These are phyloP conservation scores for Heterohyrax brucei DNA, from an alignment of 2,797 vertebrate species.

Conservation along the genomic window DNA sequence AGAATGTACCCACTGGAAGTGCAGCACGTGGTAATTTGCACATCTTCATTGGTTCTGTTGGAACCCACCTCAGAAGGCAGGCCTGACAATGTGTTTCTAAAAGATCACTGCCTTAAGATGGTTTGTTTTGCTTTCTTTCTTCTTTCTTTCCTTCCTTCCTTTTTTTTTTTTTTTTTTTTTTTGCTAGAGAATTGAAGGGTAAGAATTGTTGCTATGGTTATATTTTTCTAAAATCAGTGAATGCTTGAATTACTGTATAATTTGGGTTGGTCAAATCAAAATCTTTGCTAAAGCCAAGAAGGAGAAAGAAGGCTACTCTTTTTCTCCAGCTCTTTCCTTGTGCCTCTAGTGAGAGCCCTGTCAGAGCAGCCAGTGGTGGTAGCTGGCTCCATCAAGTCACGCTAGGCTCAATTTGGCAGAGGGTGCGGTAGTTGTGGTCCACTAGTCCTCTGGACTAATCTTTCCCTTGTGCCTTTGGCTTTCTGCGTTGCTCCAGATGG, in stretches of 20 bases:
- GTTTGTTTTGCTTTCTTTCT: background rate
- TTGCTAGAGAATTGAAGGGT: background rate
- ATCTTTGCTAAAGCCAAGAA: conserved; percentile 22
- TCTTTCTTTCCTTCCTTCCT: too few relatives aligned
- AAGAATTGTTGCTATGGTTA: background rate
- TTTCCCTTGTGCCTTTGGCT: too few relatives aligned
- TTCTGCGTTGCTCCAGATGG: too few relatives aligned
- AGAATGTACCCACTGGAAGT: background rate
- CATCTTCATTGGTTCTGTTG: background rate
- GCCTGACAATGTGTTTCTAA: background rate
- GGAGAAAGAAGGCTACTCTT: background rate
- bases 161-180: too few relatives aligned
- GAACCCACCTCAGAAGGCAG: background rate
- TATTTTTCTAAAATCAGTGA: background rate
- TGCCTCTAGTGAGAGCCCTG: too few relatives aligned
- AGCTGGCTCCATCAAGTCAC: too few relatives aligned
- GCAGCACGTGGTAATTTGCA: background rate
- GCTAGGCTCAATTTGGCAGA: too few relatives aligned
- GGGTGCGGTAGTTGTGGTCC: too few relatives aligned
- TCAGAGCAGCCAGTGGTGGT: too few relatives aligned
- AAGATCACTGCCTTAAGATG: background rate
- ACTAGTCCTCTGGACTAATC: too few relatives aligned
- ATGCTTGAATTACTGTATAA: background rate
- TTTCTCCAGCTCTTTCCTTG: too few relatives aligned
- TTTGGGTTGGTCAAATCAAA: conserved; percentile 53